These are phyloP conservation scores for Oreochromis mossambicus DNA, from an alignment of 2,797 vertebrate genomes.

Conservation along the genomic window DNA sequence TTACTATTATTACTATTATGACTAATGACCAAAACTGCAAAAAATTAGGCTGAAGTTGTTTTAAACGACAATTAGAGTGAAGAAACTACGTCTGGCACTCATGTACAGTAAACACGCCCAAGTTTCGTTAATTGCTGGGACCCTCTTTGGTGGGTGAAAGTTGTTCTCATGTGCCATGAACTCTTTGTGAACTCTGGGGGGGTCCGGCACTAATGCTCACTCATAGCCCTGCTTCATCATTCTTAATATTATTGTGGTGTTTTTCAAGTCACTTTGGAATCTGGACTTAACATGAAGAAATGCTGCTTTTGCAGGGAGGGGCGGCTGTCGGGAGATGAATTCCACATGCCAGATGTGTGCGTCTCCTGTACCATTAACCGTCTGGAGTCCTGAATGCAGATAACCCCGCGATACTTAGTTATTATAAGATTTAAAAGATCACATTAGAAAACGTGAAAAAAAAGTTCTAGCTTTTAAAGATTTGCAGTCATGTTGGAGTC, in stretches of 20 bases:
- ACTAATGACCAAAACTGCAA: not conserved
- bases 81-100: not conserved
- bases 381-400: slow-evolving; percentile 25
- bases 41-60: not conserved
- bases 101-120: not conserved
- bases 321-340: not conserved
- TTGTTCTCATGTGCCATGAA: not conserved
- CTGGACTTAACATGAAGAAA: slow-evolving; percentile 22
- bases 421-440: slow-evolving; percentile 6
- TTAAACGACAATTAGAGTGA: not conserved
- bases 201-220: not conserved
- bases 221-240: slow-evolving; percentile 18
- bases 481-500: not conserved
- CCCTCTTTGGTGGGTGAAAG: not conserved
- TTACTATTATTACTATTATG: not conserved
- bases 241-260: slow-evolving; percentile 15
- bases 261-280: slow-evolving; percentile 32
- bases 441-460: not conserved
- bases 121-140: not conserved
- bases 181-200: slow-evolving; percentile 30
- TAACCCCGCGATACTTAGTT: not conserved
- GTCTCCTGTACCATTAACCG: slow-evolving; percentile 44
- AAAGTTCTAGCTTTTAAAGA: not conserved
- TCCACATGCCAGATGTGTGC: slow-evolving; percentile 50
- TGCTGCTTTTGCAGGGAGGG: not conserved